Evolutionary conservation across 1,140 invertebrate species (phyloP), one percentile per base, ranked within the genome.

Genomic region (Centruroides vittatus): DNA sequence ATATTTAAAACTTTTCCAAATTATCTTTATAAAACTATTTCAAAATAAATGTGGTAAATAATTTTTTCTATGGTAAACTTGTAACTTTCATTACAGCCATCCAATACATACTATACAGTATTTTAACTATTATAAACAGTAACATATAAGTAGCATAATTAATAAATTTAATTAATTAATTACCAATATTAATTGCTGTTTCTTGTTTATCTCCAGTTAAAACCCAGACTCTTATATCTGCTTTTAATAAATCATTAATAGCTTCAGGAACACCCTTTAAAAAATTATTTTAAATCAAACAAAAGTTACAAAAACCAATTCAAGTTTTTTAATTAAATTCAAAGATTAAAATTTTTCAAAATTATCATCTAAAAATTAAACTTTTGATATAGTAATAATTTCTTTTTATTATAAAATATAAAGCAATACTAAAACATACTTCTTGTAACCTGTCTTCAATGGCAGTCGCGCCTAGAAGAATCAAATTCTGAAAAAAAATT

Each of bases 141-240:
- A 23, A 23, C 23, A 23, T 23, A 23, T 23, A 23, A 23, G 23
- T 2, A 23, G 23, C 49, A 51, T 57, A 12, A 34, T 50, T 59
- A 48, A 58, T 12, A 52, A 50, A 55, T 41, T 34, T n/a, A 4
- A 47, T n/a, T 12, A 48, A 7, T 11, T 34, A 62, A 58, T 57
- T 61, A 74, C 80, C 95, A 72, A 99, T 98, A 75, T 98, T 98
- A 61, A 99, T 98, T 55, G 96, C 96, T 41, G 96, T 99, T 78
- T 99, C 96, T 77, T 97, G 93, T 76, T 98, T 99, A 76, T 99
- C 96, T 23, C 96, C 96, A 6, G 96, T 99, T 63, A 99, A 77
- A 47, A 99, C 88, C 96, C 96, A 99, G 55, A 99, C 85, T 48
- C 69, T 69, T 12, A 97, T 97, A 70, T 90, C 88, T 36, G 93